These are phyloP conservation scores for Galemys pyrenaicus DNA, from an alignment of 2,113 vertebrate species.

Conservation along the genomic window DNA sequence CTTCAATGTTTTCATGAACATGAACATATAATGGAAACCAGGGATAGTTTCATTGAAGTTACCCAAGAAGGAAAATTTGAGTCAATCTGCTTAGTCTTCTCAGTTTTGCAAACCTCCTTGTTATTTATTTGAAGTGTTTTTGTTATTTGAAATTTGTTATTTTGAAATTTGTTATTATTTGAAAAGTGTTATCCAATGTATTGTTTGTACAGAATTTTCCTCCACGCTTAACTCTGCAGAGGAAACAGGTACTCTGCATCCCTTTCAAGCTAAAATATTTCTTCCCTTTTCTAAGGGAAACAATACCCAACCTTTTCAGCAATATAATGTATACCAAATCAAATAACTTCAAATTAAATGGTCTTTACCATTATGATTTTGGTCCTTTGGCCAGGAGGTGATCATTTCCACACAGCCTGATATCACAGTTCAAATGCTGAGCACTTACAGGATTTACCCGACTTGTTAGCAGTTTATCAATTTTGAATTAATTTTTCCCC, in stretches of 20 bases:
- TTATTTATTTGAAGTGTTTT: no score
- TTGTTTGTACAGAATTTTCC: conserved; percentile 12
- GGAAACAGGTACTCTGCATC: not conserved
- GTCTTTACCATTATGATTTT: not conserved
- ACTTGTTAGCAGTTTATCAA: conserved; percentile 24
- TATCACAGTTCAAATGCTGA: not conserved
- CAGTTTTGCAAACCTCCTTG: not conserved
- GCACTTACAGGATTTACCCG: not conserved
- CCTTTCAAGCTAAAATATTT: not conserved
- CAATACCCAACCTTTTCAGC: not conserved
- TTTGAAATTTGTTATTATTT: no score
- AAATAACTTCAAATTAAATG: conserved; percentile 49
- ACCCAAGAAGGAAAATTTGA: not conserved
- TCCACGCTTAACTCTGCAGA: not conserved
- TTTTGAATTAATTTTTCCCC: not conserved
- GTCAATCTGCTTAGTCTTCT: not conserved
- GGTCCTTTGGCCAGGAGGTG: not conserved
- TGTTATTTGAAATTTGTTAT: no score
- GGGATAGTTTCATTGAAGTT: not conserved
- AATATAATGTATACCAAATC: not conserved
- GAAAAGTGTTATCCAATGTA: not conserved
- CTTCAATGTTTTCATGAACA: fast-evolving
- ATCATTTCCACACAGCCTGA: conserved; percentile 17
- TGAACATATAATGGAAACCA: not conserved
- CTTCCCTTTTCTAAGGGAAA: not conserved